Evolutionary conservation across 2,113 vertebrate genomes (phyloP), one percentile per base, ranked within the genome.

Genomic region (Hemiprocne comata): DNA sequence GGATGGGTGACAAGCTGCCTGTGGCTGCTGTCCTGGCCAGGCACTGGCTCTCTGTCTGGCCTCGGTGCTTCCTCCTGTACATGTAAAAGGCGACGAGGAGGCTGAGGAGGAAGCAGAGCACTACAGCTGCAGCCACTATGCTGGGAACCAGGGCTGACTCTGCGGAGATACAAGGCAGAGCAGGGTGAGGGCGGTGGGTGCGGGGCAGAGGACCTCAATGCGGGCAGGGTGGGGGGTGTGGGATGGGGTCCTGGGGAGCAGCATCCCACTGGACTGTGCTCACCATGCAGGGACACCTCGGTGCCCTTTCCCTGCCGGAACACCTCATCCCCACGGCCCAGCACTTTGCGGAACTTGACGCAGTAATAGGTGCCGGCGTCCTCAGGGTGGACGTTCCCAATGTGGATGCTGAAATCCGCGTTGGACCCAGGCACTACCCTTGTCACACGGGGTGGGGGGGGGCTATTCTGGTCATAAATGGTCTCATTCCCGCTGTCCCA

Each of bases 251-350:
- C 29, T 11, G 1, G 3, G 51, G n/a, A 26, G 28, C 71, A n/a
- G 42, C 0, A 0, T 62, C 85, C 24, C 0, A 0, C 24, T 13
- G 46, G 57, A 44, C 62, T 36, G 15, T n/a, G 80, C 96, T 95
- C 73, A 97, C 97, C 62, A 0, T 4, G 2, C 46, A 97, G 3
- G 0, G 29, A 38, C 23, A 97, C 95, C 4, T 1, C 11, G 0
- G 92, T 97, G 69, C 96, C 92, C 2, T 0, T 0, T 3, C 95
- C 96, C 8, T 0, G 11, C 3, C 0, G 2, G 4, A 25, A 7
- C 5, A 87, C 1, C 17, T 17, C 0, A 0, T 10, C 4, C 2
- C 0, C 1, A 2, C 1, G 3, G 1, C 0, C 0, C 1, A 0
- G 0, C 0, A 13, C 2, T 7, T 3, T 87, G 1, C 0, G 0